Base-by-base conservation (phyloP, 2,888 invertebrate genomes). In the Schrankia costaestrigalis region DNA sequence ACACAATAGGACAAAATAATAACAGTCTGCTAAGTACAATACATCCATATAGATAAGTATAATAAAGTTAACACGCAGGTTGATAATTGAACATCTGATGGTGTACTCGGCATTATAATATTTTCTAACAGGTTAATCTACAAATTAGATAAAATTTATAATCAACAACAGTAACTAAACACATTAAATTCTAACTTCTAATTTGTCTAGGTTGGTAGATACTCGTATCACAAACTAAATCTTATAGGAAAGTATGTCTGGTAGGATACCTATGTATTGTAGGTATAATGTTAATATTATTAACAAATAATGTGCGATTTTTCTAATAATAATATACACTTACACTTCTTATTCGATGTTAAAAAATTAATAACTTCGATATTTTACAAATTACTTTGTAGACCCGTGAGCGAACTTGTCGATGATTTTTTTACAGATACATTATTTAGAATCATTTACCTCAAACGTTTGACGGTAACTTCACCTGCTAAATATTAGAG, bases 361-460 rank as follows among this genome's bases (percentile, higher is more conserved):
- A 52, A 35, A 45, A 48, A 37, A 41, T 47, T 46, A 35, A 46
- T 34, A 50, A 32, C 36, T 46, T 41, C 34, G 35, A 31, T 44
- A 35, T 7, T 49, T 43, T 52, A 27, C 35, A 54, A 41, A 56
- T 26, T 45, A 44, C 31, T 26, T 24, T 35, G 44, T 32, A 44
- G 45, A 76, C 77, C 77, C 77, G 78, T 78, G 63, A 71, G 56
- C 65, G 76, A 78, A 78, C 77, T 77, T 74, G 73, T 69, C 47
- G 41, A 34, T 47, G 41, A 36, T 30, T 44, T 31, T 21, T 32
- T 32, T 41, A 45, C 14, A 43, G 22, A 26, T 48, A 44, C 11
- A 30, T 19, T 31, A 37, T 35, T 41, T 44, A 46, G 21, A 48
- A 43, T 39, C 14, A 32, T 35, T 34, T 32, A 41, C 45, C 45